Percentiles rank a stretch among this genome's conserved stretches.
These are phyloP conservation scores for Rhinogobius similis DNA, from an alignment of 2,113 vertebrate species.

Conservation along the genomic window DNA sequence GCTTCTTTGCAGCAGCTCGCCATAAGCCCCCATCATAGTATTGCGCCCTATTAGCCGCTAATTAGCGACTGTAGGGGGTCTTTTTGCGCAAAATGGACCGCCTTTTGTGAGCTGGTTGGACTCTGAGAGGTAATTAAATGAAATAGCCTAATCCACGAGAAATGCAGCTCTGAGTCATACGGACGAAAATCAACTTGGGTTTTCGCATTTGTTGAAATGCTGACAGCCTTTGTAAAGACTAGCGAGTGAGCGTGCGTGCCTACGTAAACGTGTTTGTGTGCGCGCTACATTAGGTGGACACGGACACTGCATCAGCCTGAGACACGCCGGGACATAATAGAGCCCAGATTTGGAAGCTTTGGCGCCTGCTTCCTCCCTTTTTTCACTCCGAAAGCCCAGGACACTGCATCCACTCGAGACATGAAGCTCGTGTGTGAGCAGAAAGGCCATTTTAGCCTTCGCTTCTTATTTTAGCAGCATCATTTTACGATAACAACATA, in stretches of 20 bases:
- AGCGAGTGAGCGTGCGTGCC: slow-evolving; percentile 6
- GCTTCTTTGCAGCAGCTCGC: slow-evolving; percentile 33
- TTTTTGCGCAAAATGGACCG: slow-evolving; percentile 10
- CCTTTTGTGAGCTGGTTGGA: slow-evolving; percentile 29
- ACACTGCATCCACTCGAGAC: slow-evolving; percentile 47
- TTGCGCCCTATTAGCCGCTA: slow-evolving; percentile 34
- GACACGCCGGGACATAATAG: slow-evolving; percentile 68
- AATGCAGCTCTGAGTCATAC: not conserved
- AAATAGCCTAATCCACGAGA: not conserved
- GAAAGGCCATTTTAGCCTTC: slow-evolving; percentile 43
- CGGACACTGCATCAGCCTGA: slow-evolving; percentile 75
- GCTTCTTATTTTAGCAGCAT: slow-evolving; percentile 55
- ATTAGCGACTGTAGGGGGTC: slow-evolving; percentile 23
- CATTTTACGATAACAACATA: slow-evolving; percentile 69
- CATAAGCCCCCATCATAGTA: slow-evolving; percentile 13
- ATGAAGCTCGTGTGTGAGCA: slow-evolving; percentile 54
- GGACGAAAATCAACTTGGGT: not conserved
- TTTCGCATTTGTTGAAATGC: not conserved
- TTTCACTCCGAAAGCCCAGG: slow-evolving; percentile 28
- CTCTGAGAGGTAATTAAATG: slow-evolving; percentile 5
- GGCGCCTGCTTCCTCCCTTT: slow-evolving; percentile 37
- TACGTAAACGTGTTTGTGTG: slow-evolving; percentile 21
- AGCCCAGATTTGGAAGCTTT: slow-evolving; percentile 51
- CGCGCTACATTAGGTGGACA: slow-evolving; percentile 67
- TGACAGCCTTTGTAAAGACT: slow-evolving; percentile 43